Evolutionary conservation across 2,797 vertebrate species (phyloP).

Genomic region (Silurus lanzhouensis): DNA sequence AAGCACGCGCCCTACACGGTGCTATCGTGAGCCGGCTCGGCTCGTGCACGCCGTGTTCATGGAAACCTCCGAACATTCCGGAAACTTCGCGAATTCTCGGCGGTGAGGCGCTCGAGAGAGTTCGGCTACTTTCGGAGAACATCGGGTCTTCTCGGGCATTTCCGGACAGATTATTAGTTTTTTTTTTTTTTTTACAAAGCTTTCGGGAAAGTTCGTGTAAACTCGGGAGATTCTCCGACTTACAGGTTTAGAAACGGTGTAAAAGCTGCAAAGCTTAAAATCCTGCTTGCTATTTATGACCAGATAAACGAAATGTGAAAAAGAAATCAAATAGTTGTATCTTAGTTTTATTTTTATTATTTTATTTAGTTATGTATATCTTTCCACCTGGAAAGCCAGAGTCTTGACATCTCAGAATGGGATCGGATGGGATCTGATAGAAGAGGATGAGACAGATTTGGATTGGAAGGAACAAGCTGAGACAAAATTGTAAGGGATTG

Average conservation of each 20-base stretch:
- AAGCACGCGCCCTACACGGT: neutral
- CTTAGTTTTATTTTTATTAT: no score
- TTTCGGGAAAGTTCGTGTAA: neutral
- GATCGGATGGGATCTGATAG: neutral
- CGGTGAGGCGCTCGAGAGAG: neutral
- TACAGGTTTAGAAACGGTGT: neutral
- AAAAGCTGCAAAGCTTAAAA: neutral
- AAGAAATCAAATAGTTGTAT: neutral
- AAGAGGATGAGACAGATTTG: neutral
- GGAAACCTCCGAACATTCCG: neutral
- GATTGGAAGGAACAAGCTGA: no score
- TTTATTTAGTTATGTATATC: no score
- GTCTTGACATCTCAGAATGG: neutral
- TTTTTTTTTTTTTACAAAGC: no score
- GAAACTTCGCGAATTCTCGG: slow-evolving; percentile 51
- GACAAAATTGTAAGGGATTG: no score
- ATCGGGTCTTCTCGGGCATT: neutral
- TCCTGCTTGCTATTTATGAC: neutral
- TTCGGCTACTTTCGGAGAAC: neutral
- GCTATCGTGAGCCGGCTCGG: neutral
- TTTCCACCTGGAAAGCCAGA: no score
- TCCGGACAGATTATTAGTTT: neutral
- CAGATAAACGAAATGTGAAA: neutral
- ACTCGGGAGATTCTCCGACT: neutral
- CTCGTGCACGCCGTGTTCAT: slow-evolving; percentile 9